Evolutionary conservation across 2,888 invertebrate genomes (phyloP).

Genomic region (Heterodera filipjevi): DNA sequence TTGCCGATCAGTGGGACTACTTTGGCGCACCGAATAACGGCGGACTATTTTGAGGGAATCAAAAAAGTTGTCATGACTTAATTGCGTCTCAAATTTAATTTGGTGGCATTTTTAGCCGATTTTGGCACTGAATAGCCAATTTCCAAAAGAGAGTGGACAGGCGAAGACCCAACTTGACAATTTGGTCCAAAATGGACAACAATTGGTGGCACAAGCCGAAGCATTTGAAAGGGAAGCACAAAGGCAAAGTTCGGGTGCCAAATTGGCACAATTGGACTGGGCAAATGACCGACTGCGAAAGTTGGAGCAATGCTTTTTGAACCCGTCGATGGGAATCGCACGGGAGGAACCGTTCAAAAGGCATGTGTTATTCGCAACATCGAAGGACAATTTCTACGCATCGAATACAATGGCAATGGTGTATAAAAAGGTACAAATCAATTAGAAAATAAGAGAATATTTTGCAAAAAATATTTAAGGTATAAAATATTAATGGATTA

Average conservation of each 20-base stretch:
- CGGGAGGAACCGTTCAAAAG: slow-evolving; percentile 29
- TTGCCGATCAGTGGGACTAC: slow-evolving; percentile 67
- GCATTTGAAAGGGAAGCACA: slow-evolving; percentile 26
- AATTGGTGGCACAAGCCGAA: slow-evolving; percentile 34
- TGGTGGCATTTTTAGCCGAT: background rate
- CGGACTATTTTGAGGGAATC: slow-evolving; percentile 43
- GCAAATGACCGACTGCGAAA: slow-evolving; percentile 56
- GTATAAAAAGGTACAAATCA: background rate
- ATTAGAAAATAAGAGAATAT: background rate
- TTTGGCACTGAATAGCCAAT: background rate
- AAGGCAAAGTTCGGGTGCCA: background rate
- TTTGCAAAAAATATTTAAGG: too few relatives aligned
- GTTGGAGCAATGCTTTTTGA: slow-evolving; percentile 67
- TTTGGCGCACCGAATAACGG: slow-evolving; percentile 39
- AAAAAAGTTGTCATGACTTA: background rate
- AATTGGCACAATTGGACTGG: background rate
- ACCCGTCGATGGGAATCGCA: slow-evolving; percentile 62
- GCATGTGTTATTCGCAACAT: slow-evolving; percentile 66
- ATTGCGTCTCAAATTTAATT: background rate
- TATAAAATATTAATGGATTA: too few relatives aligned
- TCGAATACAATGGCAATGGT: slow-evolving; percentile 51
- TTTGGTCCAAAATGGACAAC: slow-evolving; percentile 37
- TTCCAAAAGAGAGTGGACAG: slow-evolving; percentile 37
- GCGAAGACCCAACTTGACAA: slow-evolving; percentile 37
- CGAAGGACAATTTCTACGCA: slow-evolving; percentile 51